Conservation (phyloP, 2,113 vertebrate genomes). For the Talpa occidentalis region DNA sequence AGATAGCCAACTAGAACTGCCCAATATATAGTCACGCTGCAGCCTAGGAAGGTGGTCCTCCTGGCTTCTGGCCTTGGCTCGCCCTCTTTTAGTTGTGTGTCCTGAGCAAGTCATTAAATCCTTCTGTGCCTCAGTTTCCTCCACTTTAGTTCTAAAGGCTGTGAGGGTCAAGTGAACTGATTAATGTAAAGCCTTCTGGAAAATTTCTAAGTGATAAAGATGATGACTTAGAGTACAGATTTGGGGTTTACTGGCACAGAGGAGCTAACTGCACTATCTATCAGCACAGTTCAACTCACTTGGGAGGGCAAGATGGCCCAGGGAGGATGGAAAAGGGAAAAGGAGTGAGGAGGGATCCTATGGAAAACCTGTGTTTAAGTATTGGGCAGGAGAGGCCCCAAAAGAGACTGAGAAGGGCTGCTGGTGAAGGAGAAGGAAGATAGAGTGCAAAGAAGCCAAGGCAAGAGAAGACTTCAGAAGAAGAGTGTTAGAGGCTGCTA, state of each 20-base stretch:
- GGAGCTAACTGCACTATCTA: background rate
- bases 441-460: background rate
- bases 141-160: background rate
- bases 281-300: rapidly evolving
- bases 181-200: background rate
- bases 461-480: background rate
- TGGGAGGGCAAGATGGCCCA: background rate
- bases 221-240: background rate
- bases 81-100: background rate
- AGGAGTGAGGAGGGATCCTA: rapidly evolving
- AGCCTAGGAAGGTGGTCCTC: no score
- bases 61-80: background rate
- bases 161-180: background rate
- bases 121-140: background rate
- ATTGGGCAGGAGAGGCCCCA: background rate
- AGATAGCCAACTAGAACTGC: background rate
- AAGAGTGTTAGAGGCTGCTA: background rate
- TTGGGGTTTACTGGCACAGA: background rate
- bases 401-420: rapidly evolving
- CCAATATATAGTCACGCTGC: background rate
- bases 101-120: background rate
- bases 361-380: rapidly evolving
- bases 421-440: background rate
- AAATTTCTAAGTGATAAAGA: background rate
- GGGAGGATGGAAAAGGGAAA: background rate